Evolutionary conservation across 2,113 vertebrate genomes (phyloP), one percentile per base, ranked within the genome.

Genomic region (Cochlearius cochlearius): DNA sequence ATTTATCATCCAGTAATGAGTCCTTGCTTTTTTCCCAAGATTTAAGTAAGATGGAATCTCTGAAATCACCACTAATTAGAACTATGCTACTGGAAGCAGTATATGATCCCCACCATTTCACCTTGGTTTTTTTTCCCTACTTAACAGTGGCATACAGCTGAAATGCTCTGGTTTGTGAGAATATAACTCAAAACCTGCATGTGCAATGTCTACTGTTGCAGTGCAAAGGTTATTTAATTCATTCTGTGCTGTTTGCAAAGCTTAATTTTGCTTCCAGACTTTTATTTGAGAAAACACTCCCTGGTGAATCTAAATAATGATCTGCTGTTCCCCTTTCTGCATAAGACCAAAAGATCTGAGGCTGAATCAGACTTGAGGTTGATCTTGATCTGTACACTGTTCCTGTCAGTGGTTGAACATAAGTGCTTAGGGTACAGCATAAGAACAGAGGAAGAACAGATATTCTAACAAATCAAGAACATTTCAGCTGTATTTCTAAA

Each of bases 121-220:
- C 7, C 1, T 7, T 45, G 17, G 15, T 17, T 17, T 59, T 11
- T 36, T 6, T 3, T 3, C 2, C 1, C 6, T 36, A 6, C 18
- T 68, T 75, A 38, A 30, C 14, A 34, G 30, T 16, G 75, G 7
- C 1, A 12, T n/a, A 39, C 26, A 62, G 76, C 16, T 80, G 89
- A 88, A 95, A 52, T 59, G 4, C 36, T 69, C 10, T 80, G 45
- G 5, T 80, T 56, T 77, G 32, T 72, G 64, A 41, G 25, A 85
- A 38, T 38, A 68, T 52, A 49, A 90, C 22, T 56, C 64, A 80
- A 93, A 92, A 68, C 21, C 49, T 53, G 30, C 29, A 38, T 6
- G 10, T 47, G 19, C 47, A n/a, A 49, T 58, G 15, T 15, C 71
- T 52, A 74, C 5, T 87, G 50, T 58, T 75, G 47, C 18, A 63